Evolutionary conservation across 2,797 vertebrate species (phyloP).

Genomic region (Xerus rutilus): DNA sequence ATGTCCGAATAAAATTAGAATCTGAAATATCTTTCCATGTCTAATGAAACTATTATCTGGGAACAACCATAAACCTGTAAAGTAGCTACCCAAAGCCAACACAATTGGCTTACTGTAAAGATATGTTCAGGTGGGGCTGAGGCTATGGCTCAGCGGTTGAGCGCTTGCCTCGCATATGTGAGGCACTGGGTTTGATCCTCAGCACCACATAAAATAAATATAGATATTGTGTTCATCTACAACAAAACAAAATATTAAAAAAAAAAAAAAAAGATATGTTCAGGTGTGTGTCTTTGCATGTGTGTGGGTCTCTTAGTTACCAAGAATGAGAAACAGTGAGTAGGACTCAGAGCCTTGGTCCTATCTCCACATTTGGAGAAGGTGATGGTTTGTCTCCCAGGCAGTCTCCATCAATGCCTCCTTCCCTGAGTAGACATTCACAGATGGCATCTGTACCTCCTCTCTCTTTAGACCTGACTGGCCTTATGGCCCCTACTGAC

Average conservation of each 20-base stretch:
- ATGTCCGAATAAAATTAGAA: not conserved
- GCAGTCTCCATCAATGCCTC: not conserved
- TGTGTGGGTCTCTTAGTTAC: not conserved
- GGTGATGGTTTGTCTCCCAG: not conserved
- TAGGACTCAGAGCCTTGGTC: not conserved
- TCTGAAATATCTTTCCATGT: not conserved
- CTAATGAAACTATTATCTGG: not conserved
- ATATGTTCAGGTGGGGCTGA: not conserved
- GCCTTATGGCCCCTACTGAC: not conserved
- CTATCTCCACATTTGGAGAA: not conserved
- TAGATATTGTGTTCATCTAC: too few relatives aligned
- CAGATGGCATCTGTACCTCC: not conserved
- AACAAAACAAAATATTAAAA: too few relatives aligned
- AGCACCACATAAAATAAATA: too few relatives aligned
- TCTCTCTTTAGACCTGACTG: not conserved
- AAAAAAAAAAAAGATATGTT: not conserved
- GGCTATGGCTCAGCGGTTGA: too few relatives aligned
- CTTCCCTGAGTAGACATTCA: not conserved
- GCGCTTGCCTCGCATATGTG: too few relatives aligned
- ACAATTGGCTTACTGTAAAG: not conserved
- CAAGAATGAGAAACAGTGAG: not conserved
- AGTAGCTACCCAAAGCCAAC: not conserved
- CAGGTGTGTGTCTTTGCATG: not conserved
- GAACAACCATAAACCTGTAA: not conserved
- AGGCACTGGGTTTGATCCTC: too few relatives aligned